A percentile compares a stretch with the other conserved stretches of the same genome.
phyloP scores from a whole-genome alignment of 2,888 invertebrate species.

The Stomorhina lunata region DNA sequence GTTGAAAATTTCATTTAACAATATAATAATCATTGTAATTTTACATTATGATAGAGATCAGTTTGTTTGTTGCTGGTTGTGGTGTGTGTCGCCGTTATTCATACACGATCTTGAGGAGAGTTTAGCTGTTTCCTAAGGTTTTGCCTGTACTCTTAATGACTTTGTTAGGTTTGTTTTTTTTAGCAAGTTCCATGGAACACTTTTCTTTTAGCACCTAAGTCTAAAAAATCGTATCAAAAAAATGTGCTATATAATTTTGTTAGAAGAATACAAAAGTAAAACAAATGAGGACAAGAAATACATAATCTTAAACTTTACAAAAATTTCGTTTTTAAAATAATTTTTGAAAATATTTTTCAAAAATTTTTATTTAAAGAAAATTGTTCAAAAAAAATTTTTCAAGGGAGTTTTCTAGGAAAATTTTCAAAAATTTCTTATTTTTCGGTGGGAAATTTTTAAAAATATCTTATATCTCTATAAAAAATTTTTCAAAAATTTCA shows the following conservation, averaged over 20 bases:
- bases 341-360: too few relatives aligned
- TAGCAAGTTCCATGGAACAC: neutral
- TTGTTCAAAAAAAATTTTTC: neutral
- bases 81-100: slow-evolving; percentile 25
- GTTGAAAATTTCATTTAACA: slow-evolving; percentile 31
- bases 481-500: neutral
- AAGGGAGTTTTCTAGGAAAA: neutral
- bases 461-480: too few relatives aligned
- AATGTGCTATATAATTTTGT: too few relatives aligned
- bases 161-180: neutral
- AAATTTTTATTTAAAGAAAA: too few relatives aligned
- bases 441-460: neutral
- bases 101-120: neutral
- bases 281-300: too few relatives aligned
- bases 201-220: neutral
- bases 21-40: slow-evolving; percentile 52
- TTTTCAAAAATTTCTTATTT: neutral
- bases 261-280: too few relatives aligned
- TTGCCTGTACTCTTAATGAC: neutral
- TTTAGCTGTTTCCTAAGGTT: neutral
- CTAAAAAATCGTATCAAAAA: too few relatives aligned
- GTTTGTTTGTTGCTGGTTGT: slow-evolving; percentile 5
- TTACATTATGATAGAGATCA: slow-evolving; percentile 48
- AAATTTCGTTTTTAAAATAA: too few relatives aligned
- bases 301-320: too few relatives aligned